Evolutionary conservation across 2,113 vertebrate genomes (phyloP).

Genomic region (Neopipo cinnamomea): DNA sequence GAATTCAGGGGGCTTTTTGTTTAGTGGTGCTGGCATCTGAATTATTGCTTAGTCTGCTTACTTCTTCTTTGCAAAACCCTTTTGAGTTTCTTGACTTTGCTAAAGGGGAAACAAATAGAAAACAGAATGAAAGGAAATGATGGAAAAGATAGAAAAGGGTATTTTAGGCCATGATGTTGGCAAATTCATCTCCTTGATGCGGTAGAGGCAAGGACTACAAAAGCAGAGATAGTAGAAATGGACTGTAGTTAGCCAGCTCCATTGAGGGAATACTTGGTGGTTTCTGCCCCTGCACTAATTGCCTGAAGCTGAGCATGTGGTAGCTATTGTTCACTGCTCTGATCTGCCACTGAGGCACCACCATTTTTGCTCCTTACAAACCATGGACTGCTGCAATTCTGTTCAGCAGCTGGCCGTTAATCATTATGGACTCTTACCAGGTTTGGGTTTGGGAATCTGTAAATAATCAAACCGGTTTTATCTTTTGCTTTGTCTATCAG

Average conservation of each 20-base stretch:
- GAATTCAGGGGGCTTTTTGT: neutral
- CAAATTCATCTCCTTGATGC: neutral
- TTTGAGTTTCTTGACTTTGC: neutral
- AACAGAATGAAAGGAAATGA: neutral
- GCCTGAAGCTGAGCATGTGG: neutral
- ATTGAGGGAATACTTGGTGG: neutral
- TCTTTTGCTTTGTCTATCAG: neutral
- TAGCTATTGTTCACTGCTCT: neutral
- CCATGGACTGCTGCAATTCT: neutral
- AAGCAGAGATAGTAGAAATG: neutral
- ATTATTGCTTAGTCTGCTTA: neutral
- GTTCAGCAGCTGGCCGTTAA: slow-evolving; percentile 20
- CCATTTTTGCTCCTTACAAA: neutral
- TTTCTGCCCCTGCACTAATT: neutral
- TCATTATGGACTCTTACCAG: slow-evolving; percentile 16
- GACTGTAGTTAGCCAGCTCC: neutral
- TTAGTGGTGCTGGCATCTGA: neutral
- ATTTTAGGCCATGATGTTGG: neutral
- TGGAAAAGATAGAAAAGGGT: neutral
- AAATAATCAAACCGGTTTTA: slow-evolving; percentile 32
- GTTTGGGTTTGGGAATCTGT: slow-evolving; percentile 18
- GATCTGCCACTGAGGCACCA: neutral
- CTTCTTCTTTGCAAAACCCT: neutral
- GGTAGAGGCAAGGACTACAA: neutral
- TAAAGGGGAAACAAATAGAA: neutral